phyloP scores from a whole-genome alignment of 2,113 vertebrate genomes.

The Daubentonia madagascariensis region DNA sequence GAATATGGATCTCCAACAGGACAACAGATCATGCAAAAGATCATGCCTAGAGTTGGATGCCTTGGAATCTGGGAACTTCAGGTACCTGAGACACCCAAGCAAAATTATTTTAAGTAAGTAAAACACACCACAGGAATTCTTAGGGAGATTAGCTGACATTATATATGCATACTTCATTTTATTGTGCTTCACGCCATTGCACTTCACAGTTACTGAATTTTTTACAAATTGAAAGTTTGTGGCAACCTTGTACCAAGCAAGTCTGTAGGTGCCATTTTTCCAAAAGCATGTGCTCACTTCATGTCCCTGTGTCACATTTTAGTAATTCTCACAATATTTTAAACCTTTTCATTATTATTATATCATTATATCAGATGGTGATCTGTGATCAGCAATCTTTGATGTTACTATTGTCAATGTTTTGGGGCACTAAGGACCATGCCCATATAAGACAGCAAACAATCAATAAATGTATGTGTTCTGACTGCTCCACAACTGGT shows the following conservation, averaged over 20 bases:
- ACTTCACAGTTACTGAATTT: not conserved
- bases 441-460: not conserved
- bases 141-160: not conserved
- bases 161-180: not conserved
- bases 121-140: not conserved
- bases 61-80: not conserved
- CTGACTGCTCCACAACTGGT: not conserved
- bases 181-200: not conserved
- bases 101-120: not conserved
- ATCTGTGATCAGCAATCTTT: not conserved
- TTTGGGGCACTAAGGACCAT: not conserved
- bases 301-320: not conserved
- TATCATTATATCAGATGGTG: no score
- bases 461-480: not conserved
- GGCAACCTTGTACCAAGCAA: not conserved
- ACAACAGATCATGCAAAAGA: not conserved
- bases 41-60: not conserved
- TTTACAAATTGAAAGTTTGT: not conserved
- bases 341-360: not conserved
- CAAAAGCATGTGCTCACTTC: not conserved
- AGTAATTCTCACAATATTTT: not conserved
- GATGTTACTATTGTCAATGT: not conserved
- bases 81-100: not conserved
- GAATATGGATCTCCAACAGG: not conserved
- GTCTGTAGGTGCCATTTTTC: not conserved